Evolutionary conservation across 2,888 invertebrate species (phyloP), one percentile per base, ranked within the genome.

Genomic region (Drosophila formosana): DNA sequence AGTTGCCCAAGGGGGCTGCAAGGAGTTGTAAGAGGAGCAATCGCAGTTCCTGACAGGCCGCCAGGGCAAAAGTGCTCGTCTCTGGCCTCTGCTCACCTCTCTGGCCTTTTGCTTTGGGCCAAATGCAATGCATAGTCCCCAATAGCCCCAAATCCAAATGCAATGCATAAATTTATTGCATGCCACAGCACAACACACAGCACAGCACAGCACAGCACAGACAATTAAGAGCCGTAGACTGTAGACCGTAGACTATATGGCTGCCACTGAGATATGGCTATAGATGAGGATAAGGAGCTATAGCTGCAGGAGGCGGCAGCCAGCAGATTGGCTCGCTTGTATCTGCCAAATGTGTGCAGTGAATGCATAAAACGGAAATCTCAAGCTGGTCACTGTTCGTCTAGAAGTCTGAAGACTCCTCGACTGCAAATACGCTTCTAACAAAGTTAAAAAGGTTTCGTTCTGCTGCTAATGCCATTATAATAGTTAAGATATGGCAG

Each of bases 121-220:
- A 56, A 56, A 47, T 64, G 75, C 58, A 60, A 56, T 61, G 69
- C 65, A 66, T 67, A 52, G 51, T 34, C 30, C 45, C 55, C 60
- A 55, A 55, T 63, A 66, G 63, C 53, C 67, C 74, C 58, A 84
- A 88, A 88, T 86, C 71, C 78, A 70, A 88, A 83, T 88, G 89
- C 87, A 83, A 88, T 83, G 83, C 83, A 84, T 87, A 84, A 84
- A 88, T 84, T 88, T 88, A 88, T 88, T 66, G 72, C 81, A 75
- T 78, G 81, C 72, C 84, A 71, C 61, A 63, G 68, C 58, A 46
- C 50, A 43, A 52, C 46, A 43, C 26, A 46, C 26, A 6, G 6
- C 49, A 26, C 25, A 25, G 39, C 4, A 5, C n/a, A n/a, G n/a
- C n/a, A n/a, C 6, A 8, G 11, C 82, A 66, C 7, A 87, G 89